These are phyloP conservation scores for Peromyscus polionotus DNA, from an alignment of 2,113 vertebrate species.

Conservation along the genomic window DNA sequence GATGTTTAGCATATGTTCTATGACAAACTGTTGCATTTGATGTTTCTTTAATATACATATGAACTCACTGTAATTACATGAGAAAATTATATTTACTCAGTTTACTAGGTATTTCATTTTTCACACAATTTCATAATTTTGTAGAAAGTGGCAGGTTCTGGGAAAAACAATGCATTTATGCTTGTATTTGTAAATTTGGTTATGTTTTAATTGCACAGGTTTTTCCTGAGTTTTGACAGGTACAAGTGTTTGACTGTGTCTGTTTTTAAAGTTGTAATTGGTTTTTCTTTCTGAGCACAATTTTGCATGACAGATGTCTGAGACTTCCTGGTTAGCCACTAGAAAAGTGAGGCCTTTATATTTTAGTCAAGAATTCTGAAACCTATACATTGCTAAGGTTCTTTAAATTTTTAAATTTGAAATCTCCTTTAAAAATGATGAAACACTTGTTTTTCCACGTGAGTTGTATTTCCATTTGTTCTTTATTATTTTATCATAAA, in stretches of 20 bases:
- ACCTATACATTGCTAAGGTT: neutral
- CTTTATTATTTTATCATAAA: constrained; percentile 41
- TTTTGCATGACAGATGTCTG: neutral
- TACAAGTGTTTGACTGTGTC: neutral
- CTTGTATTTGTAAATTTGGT: neutral
- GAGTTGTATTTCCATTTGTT: neutral
- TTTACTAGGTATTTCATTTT: neutral
- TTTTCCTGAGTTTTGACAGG: neutral
- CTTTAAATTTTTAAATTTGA: neutral
- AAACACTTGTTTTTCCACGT: neutral
- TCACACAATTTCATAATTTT: neutral
- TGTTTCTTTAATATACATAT: neutral
- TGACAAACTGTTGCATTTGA: neutral
- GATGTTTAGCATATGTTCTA: neutral
- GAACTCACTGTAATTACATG: neutral
- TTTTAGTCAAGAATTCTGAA: constrained; percentile 20
- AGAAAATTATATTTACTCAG: neutral
- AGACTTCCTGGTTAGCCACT: neutral
- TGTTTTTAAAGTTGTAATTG: neutral
- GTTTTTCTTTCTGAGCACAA: neutral
- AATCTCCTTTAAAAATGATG: neutral
- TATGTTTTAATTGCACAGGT: neutral
- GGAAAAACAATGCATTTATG: neutral
- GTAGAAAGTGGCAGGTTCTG: neutral
- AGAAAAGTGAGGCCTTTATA: neutral